These are phyloP conservation scores for Drosophila micromelanica DNA, from an alignment of 1,140 invertebrate genomes.

Conservation along the genomic window DNA sequence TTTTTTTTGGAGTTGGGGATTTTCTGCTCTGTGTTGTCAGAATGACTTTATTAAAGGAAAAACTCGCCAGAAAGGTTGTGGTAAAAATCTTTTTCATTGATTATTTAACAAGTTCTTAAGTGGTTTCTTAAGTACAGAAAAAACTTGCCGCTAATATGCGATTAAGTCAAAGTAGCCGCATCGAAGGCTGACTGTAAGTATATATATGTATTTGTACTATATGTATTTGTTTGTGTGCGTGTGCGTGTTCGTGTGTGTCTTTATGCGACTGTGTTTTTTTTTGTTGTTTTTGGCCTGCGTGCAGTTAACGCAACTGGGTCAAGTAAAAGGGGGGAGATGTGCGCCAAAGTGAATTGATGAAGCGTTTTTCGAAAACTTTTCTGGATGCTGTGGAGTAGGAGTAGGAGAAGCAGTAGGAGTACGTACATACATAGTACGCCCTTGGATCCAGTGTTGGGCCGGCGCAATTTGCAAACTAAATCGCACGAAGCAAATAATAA, in stretches of 20 bases:
- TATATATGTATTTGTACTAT: not conserved
- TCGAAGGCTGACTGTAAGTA: conserved; percentile 10
- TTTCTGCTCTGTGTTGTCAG: too few species aligned
- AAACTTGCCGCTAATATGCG: conserved; percentile 79
- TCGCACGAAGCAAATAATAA: conserved; percentile 54
- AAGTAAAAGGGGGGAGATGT: conserved; percentile 31
- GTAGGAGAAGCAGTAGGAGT: too few species aligned
- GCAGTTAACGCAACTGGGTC: conserved; percentile 52
- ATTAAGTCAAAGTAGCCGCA: conserved; percentile 75
- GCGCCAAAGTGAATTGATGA: conserved; percentile 78
- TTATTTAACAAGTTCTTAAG: conserved; percentile 84
- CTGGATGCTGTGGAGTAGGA: conserved; percentile 21
- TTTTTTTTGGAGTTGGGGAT: too few species aligned
- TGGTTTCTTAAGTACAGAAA: conserved; percentile 81
- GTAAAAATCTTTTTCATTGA: conserved; percentile 81
- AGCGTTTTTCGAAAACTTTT: conserved; percentile 69
- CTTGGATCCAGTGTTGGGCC: conserved; percentile 15
- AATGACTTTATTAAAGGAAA: conserved; percentile 29
- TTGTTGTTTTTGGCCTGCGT: too few species aligned
- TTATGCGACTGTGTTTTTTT: conserved; percentile 15
- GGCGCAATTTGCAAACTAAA: conserved; percentile 57
- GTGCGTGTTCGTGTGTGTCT: conserved; percentile 32
- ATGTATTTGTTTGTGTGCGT: conserved; percentile 7
- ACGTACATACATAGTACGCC: not conserved
- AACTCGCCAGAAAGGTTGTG: conserved; percentile 10